Evolutionary conservation across 1,140 invertebrate genomes (phyloP), one percentile per base, ranked within the genome.

Genomic region (Dendroctonus valens): DNA sequence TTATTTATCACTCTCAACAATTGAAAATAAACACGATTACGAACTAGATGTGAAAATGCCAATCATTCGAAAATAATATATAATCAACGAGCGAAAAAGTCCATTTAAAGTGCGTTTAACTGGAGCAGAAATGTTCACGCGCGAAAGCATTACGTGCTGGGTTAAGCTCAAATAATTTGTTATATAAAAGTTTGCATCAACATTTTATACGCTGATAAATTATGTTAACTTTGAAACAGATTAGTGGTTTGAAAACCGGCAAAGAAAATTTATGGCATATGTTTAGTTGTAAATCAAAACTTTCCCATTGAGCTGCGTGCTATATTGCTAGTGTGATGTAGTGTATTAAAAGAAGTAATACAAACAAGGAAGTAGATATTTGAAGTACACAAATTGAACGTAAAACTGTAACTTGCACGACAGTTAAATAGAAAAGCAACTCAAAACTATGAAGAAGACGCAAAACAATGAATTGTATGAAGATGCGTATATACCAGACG

Each of bases 301-400:
- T 65, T 65, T 65, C 62, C 62, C 57, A 57, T 41, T 40, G 62
- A 65, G 53, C 38, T 57, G 44, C 41, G 62, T 65, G 52, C 62
- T 55, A 40, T 49, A 54, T 11, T 49, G 38, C 62, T 37, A 40
- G 62, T 54, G 60, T 54, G 51, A 63, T 44, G n/a, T 63, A 44
- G 40, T 63, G 49, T 51, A 11, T 42, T 48, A 42, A 7, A 15
- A 59, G 39, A 59, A 67, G 41, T 9, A 65, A 41, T 52, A 46
- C 26, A 58, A 57, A 62, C 54, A 44, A 57, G 14, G 26, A 55
- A 52, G 38, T 40, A 46, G 48, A 60, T 48, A 60, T 50, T 55
- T 37, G 51, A 64, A 41, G 15, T 39, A 64, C 61, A 64, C 51
- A 62, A 62, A 62, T 52, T 41, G 48, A 64, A 54, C 50, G 38